phyloP scores from a whole-genome alignment of 2,888 invertebrate species.

The Eupithecia subfuscata region DNA sequence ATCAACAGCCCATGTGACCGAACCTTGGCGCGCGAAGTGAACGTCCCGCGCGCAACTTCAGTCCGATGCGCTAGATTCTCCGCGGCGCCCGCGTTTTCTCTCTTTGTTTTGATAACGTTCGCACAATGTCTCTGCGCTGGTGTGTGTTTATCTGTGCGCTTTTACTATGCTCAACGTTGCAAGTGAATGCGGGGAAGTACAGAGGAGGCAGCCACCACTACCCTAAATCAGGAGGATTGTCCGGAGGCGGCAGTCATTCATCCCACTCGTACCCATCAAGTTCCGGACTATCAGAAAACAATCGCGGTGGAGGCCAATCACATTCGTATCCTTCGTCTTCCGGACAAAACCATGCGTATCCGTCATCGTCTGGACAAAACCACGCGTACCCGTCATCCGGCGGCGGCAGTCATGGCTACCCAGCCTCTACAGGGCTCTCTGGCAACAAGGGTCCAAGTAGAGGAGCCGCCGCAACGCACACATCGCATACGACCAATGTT shows the following conservation, averaged over 20 bases:
- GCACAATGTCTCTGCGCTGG: conserved; percentile 56
- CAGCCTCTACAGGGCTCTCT: conserved; percentile 42
- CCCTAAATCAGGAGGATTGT: conserved; percentile 54
- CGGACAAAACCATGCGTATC: conserved; percentile 28
- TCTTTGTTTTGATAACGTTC: conserved; percentile 40
- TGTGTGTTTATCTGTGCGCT: conserved; percentile 61
- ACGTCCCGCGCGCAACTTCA: conserved; percentile 42
- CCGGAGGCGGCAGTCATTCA: conserved; percentile 41
- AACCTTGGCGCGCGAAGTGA: conserved; percentile 25
- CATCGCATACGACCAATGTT: conserved; percentile 59
- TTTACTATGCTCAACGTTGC: conserved; percentile 53
- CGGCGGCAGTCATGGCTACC: conserved; percentile 43
- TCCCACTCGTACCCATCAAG: conserved; percentile 58
- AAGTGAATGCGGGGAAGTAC: conserved; percentile 45
- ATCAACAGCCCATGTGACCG: conserved; percentile 28
- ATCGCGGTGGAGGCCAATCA: conserved; percentile 44
- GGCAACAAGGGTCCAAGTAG: conserved; percentile 37
- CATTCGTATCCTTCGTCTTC: conserved; percentile 50
- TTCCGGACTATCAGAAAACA: conserved; percentile 52
- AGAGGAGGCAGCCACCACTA: conserved; percentile 45
- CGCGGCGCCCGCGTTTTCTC: conserved; percentile 40
- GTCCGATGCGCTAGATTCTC: conserved; percentile 57
- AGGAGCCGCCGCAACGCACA: conserved; percentile 38
- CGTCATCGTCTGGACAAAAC: conserved; percentile 36
- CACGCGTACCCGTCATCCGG: conserved; percentile 49